Evolutionary conservation across 2,797 vertebrate species (phyloP), one percentile per base, ranked within the genome.

Genomic region (Odontamblyopus rebecca): DNA sequence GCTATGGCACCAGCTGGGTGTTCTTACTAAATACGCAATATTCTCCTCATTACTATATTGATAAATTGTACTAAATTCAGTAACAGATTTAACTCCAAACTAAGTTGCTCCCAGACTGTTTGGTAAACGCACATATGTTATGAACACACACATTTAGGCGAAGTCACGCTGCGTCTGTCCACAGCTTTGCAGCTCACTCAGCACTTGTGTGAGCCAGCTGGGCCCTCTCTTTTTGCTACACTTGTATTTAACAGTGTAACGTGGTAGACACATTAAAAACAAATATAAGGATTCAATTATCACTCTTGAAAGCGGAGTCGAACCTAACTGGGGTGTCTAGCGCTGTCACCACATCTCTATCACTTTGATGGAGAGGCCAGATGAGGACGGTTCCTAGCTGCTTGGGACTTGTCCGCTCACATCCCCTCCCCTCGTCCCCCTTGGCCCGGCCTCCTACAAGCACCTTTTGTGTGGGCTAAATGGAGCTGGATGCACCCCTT

Each of bases 381-480:
- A 92, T 94, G 96, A 97, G 94, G 89, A 92, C 93, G 94, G 94
- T 88, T 94, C 91, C 95, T 94, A 92, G 95, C 93, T 91, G 93
- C 91, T 92, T 88, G 94, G 94, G 95, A 96, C 94, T 90, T 95
- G 93, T 90, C 95, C 92, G 92, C 95, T 93, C 93, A 88, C 91
- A 95, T 90, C 82, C 91, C 82, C 59, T 92, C 91, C 86, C 87
- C 89, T 48, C 92, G 51, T 73, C 81, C 93, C 93, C 82, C 91
- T 78, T 72, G 89, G 93, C 95, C 95, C 95, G 93, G 95, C 96
- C 96, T 96, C 96, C 95, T 95, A 96, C 94, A 97, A 95, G 94
- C 94, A 91, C 89, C 93, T 94, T 95, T 96, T 96, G 94, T 96
- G 91, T 91, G 78, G 80, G 85, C 93, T 94, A 93, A 94, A 93